These are phyloP conservation scores for Papilio glaucus DNA, from an alignment of 1,140 invertebrate species.

Conservation along the genomic window DNA sequence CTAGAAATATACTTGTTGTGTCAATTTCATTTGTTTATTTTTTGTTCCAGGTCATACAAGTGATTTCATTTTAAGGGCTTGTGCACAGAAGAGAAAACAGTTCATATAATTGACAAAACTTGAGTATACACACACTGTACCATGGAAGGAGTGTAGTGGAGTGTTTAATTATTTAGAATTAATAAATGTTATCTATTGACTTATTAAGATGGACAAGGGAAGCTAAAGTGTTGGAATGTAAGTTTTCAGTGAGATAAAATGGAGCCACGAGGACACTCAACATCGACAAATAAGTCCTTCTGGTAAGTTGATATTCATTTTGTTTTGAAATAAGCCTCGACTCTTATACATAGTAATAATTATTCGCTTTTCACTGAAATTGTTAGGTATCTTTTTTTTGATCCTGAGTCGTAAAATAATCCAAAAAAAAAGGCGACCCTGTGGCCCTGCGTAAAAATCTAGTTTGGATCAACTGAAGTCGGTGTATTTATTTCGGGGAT, in stretches of 20 bases:
- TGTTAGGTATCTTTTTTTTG: too few relatives aligned
- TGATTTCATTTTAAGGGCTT: neutral
- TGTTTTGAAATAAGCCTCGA: neutral
- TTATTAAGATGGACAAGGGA: constrained; percentile 58
- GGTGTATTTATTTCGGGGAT: too few relatives aligned
- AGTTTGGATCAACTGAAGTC: too few relatives aligned
- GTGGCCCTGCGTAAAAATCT: too few relatives aligned
- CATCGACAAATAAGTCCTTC: constrained; percentile 51
- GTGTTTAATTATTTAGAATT: neutral
- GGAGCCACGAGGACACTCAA: constrained; percentile 49
- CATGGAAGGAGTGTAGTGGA: constrained; percentile 33
- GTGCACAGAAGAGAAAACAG: neutral
- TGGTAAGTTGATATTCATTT: constrained; percentile 56
- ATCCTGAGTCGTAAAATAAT: too few relatives aligned
- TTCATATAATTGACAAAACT: neutral
- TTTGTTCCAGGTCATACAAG: neutral
- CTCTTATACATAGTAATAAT: too few relatives aligned
- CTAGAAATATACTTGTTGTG: too few relatives aligned
- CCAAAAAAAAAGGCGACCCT: too few relatives aligned
- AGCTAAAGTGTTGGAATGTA: constrained; percentile 40
- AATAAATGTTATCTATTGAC: neutral
- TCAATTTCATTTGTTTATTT: neutral
- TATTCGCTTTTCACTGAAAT: too few relatives aligned
- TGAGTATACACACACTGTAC: neutral
- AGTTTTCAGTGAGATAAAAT: constrained; percentile 50